phyloP scores from a whole-genome alignment of 2,888 invertebrate species.

The Galerucella pusilla region DNA sequence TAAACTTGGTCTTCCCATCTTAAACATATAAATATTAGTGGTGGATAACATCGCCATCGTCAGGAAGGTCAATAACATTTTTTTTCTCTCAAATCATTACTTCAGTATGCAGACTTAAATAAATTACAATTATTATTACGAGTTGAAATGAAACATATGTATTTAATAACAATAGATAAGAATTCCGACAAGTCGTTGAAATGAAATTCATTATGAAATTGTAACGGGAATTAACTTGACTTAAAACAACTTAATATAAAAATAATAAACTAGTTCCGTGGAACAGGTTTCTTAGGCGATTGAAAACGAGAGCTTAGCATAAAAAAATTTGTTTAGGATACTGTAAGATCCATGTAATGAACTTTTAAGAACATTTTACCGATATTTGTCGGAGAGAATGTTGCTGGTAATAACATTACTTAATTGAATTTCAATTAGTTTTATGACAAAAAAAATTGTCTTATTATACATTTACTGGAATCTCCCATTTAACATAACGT shows the following conservation, averaged over 20 bases:
- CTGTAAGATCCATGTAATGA: neutral
- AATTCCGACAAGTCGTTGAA: neutral
- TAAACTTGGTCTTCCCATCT: constrained; percentile 21
- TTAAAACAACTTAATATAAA: neutral
- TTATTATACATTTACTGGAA: neutral
- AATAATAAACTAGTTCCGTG: neutral
- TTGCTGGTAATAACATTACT: neutral
- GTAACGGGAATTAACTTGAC: neutral
- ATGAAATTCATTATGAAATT: neutral
- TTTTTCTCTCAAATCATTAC: neutral
- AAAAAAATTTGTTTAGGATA: neutral
- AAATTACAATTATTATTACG: neutral
- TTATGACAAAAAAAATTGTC: neutral
- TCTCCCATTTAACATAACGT: neutral
- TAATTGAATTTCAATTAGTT: neutral
- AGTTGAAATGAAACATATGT: neutral
- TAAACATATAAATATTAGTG: constrained; percentile 23
- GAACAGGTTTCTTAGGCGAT: neutral
- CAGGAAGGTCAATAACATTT: constrained; percentile 11
- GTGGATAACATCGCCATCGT: constrained; percentile 13
- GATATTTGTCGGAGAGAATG: neutral
- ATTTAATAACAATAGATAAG: neutral
- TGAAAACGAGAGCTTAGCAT: constrained; percentile 4
- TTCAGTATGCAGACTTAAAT: neutral
- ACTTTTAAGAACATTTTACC: neutral